Base-by-base conservation (phyloP, 1,140 invertebrate genomes). In the Drosophila willistoni region DNA sequence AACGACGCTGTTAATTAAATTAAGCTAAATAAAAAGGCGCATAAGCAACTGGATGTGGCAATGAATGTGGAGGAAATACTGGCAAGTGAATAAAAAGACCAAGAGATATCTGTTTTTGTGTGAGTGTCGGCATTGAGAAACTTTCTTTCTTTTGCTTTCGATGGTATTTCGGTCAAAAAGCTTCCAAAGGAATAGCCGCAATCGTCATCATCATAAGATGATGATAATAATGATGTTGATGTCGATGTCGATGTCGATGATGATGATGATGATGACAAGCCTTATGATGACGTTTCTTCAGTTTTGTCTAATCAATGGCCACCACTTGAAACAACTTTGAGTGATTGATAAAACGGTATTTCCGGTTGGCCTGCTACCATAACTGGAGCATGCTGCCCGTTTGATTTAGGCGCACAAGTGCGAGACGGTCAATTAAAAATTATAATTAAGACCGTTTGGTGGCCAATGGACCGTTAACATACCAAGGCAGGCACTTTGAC, bases 81-180 rank as follows among this genome's bases (percentile, higher is more conserved):
- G 65, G 17, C 73, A 77, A 76, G 60, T 76, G 60, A 77, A 69
- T 60, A 64, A 64, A 76, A 64, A 59, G 57, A 64, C 76, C 64
- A 77, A 77, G 14, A 59, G 5, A 19, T 60, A 39, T 60, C 17
- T 60, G 29, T 60, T 12, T 60, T 25, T 1, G 5, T 7, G 34
- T 17, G 29, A 36, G 56, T 34, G 29, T 36, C 34, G 59, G 65
- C 77, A 85, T 81, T 85, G 81, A 68, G 77, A 66, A 83, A 87
- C 84, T 89, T 89, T 89, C 84, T 89, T 29, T 89, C 73, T 83
- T 73, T 89, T 89, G 80, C 85, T 90, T 89, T 89, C 84, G 78
- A 81, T 89, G 84, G 84, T 79, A 84, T 89, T 89, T 90, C 85
- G 84, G 84, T 89, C 84, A 84, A 66, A 29, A 89, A 79, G 67